These are phyloP conservation scores for Psittacula echo DNA, from an alignment of 2,797 vertebrate genomes.

Conservation along the genomic window DNA sequence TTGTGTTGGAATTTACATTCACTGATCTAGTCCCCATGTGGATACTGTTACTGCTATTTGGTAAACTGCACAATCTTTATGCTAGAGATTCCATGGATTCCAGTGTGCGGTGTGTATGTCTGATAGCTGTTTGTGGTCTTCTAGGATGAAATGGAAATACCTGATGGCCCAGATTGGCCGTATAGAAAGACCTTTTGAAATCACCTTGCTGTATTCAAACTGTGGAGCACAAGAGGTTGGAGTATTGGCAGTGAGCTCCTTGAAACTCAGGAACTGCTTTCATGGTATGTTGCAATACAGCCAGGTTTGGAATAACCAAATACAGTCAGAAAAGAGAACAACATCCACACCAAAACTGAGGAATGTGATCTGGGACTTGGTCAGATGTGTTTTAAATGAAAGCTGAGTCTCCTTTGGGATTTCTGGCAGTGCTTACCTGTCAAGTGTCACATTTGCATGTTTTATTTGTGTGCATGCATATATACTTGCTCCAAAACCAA, in stretches of 20 bases:
- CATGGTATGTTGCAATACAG: constrained; percentile 55
- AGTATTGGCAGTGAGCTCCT: constrained; percentile 83
- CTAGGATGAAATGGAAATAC: constrained; percentile 81
- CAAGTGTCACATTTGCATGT: background rate
- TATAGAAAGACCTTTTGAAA: constrained; percentile 83
- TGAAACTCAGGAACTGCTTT: constrained; percentile 83
- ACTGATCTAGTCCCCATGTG: background rate
- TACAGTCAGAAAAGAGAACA: background rate
- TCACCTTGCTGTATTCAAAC: constrained; percentile 82
- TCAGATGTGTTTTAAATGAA: background rate
- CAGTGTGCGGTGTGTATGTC: background rate
- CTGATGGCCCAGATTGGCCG: constrained; percentile 80
- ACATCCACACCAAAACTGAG: background rate
- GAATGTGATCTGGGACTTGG: background rate
- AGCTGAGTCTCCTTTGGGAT: background rate
- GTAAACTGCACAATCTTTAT: background rate
- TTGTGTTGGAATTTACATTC: background rate
- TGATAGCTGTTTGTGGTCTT: constrained; percentile 11
- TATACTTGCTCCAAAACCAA: background rate
- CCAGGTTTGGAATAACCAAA: background rate
- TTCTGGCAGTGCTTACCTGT: background rate
- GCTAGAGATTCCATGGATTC: background rate
- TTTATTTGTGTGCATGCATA: background rate
- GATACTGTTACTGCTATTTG: background rate
- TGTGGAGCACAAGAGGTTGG: constrained; percentile 69